Evolutionary conservation across 1,140 invertebrate species (phyloP), one percentile per base, ranked within the genome.

Genomic region (Drosophila nannoptera): DNA sequence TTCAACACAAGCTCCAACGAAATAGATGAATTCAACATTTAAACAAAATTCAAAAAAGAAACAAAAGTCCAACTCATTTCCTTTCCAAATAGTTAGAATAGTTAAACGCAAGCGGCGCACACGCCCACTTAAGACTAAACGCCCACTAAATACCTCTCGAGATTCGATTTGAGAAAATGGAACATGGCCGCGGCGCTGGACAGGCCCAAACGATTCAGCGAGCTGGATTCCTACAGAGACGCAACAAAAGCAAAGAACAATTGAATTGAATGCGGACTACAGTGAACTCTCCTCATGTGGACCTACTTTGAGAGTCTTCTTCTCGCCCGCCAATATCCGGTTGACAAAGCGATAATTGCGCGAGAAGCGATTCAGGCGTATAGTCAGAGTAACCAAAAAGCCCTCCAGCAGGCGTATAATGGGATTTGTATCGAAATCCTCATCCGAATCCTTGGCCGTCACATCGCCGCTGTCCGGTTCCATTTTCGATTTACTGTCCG

Each of bases 281-380:
- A 35, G 32, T 36, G 5, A n/a, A 33, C 59, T 16, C 11, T 52
- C 22, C 5, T 8, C 32, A 14, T 7, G 0, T 6, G 4, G 36
- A 42, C 12, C 5, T 89, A 96, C 95, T 92, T 98, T 98, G 2
- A 98, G 90, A 55, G 93, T 89, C 88, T 95, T 95, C 90, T 98
- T 98, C 84, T 96, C 95, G 50, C 93, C 91, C 0, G 92, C 92
- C 29, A 96, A 90, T 12, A 95, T 93, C 49, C 93, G 93, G 6
- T 97, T 94, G 0, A 99, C 96, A 87, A 97, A 97, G 77, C 98
- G 92, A 90, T 99, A 98, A 90, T 99, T 97, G 33, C 94, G 92
- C 0, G 97, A 99, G 67, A 97, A 95, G 69, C 92, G 92, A 91
- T 99, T 98, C 36, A 99, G 90, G 66, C 94, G 93, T 50, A 92